Percentiles rank a stretch among this genome's conserved stretches.
Conservation (phyloP, 2,113 vertebrate species). For the Holacanthus passer region DNA sequence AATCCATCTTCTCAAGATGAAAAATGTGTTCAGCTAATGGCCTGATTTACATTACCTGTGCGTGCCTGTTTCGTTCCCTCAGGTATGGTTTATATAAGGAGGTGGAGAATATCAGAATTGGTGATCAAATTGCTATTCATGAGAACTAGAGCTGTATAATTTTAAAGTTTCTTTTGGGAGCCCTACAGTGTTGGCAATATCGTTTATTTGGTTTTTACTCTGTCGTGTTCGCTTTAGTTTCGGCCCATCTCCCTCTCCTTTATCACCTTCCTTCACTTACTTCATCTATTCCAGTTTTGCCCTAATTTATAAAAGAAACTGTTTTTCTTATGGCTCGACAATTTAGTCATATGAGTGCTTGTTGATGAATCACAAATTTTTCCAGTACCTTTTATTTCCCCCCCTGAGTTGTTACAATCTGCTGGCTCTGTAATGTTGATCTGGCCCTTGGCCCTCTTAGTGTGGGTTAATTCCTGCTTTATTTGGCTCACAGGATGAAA, state of each 20-base stretch:
- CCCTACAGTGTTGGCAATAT: neutral
- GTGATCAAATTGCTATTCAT: neutral
- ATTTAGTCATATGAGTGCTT: neutral
- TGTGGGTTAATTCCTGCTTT: slow-evolving; percentile 38
- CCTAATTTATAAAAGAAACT: neutral
- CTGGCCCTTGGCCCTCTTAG: slow-evolving; percentile 14
- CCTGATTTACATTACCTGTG: neutral
- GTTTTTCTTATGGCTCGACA: neutral
- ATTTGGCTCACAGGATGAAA: slow-evolving; percentile 42
- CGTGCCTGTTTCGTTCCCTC: neutral
- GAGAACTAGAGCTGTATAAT: neutral
- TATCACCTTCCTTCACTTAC: neutral
- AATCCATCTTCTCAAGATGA: neutral
- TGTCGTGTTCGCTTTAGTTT: neutral
- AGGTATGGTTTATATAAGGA: neutral
- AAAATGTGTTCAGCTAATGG: neutral
- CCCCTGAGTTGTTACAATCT: neutral
- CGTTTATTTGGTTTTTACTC: neutral
- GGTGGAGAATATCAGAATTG: neutral
- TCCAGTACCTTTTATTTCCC: neutral
- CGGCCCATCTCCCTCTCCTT: neutral
- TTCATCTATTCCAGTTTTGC: neutral
- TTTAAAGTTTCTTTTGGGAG: neutral
- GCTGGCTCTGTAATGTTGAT: slow-evolving; percentile 20
- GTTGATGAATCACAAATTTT: slow-evolving; percentile 5